These are phyloP conservation scores for Hydropsyche betteni DNA, from an alignment of 2,888 invertebrate genomes.

Conservation along the genomic window DNA sequence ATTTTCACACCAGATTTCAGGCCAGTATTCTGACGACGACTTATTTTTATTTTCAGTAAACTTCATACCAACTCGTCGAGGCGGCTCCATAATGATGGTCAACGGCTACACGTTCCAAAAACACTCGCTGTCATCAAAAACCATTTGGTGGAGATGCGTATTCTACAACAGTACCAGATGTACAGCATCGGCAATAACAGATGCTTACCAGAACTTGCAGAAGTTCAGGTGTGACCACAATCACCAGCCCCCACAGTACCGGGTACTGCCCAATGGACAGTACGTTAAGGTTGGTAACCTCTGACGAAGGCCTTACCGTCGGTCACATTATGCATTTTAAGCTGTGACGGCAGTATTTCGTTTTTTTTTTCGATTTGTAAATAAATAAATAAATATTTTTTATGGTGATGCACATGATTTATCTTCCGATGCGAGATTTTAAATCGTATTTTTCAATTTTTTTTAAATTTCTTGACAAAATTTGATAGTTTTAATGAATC, in stretches of 20 bases:
- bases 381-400: too few species aligned
- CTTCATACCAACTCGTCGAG: constrained; percentile 27
- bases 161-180: constrained; percentile 20
- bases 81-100: constrained; percentile 16
- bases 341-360: too few species aligned
- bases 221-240: constrained; percentile 13
- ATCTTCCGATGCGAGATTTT: too few species aligned
- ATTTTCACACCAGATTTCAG: too few species aligned
- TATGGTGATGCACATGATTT: too few species aligned
- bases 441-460: too few species aligned
- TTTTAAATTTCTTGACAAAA: too few species aligned
- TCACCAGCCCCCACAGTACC: constrained; percentile 16
- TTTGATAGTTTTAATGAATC: too few species aligned
- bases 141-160: constrained; percentile 23
- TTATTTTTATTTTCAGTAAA: constrained; percentile 11
- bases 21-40: too few species aligned
- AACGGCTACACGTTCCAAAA: constrained; percentile 23
- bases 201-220: not conserved
- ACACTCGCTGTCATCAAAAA: not conserved
- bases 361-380: too few species aligned
- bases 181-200: constrained; percentile 16
- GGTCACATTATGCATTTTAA: too few species aligned
- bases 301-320: constrained; percentile 1
- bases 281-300: not conserved
- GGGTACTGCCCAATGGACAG: constrained; percentile 12